Percentiles rank a stretch among this genome's conserved stretches.
These are phyloP conservation scores for Hycleus cichorii DNA, from an alignment of 1,140 invertebrate genomes.

Conservation along the genomic window DNA sequence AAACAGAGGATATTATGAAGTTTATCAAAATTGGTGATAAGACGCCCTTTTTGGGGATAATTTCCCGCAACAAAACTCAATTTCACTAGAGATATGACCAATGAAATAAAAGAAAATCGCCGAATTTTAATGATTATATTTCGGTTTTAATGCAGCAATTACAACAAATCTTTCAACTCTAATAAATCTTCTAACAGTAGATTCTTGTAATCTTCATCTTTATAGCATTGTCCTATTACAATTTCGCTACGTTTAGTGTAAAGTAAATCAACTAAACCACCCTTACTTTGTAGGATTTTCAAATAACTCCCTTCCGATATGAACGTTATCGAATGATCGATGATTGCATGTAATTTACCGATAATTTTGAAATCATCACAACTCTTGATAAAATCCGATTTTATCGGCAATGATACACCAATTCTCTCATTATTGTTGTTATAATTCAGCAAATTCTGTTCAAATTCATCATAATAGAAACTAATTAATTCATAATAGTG, in stretches of 20 bases:
- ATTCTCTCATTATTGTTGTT: background rate
- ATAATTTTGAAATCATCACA: conserved; percentile 12
- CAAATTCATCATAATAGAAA: conserved; percentile 42
- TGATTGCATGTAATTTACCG: conserved; percentile 12
- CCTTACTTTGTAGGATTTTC: conserved; percentile 6
- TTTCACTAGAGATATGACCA: too few relatives aligned
- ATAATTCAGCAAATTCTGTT: background rate
- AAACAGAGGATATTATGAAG: too few relatives aligned
- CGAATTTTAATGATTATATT: too few relatives aligned
- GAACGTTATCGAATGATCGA: conserved; percentile 15
- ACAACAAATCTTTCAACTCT: conserved; percentile 20
- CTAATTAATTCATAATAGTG: conserved; percentile 42
- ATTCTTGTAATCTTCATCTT: conserved; percentile 12
- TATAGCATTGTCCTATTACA: conserved; percentile 7
- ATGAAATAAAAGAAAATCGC: too few relatives aligned
- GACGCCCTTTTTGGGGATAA: too few relatives aligned
- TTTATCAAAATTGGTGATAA: too few relatives aligned
- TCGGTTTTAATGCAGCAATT: too few relatives aligned
- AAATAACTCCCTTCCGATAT: conserved; percentile 1
- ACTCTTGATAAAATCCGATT: conserved; percentile 5
- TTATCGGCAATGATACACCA: background rate
- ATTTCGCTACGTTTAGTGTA: conserved; percentile 11
- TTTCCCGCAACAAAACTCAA: too few relatives aligned
- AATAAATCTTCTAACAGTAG: conserved; percentile 16
- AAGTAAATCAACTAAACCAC: conserved; percentile 15